A percentile compares a stretch with the other conserved stretches of the same genome.
phyloP scores from a whole-genome alignment of 2,113 vertebrate genomes.

The Scatophagus argus region DNA sequence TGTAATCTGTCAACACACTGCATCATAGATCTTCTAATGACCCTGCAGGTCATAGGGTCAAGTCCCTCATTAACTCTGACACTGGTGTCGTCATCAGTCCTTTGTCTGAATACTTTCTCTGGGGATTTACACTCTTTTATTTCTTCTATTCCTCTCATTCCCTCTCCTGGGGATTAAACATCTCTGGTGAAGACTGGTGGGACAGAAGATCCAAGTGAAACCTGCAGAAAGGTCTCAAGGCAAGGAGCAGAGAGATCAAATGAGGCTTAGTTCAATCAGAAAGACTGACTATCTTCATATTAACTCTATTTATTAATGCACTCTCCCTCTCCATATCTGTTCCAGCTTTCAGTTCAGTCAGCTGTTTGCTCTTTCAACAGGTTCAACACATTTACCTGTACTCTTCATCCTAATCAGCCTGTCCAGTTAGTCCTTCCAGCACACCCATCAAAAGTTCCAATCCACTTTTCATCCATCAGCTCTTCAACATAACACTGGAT shows the following conservation, averaged over 20 bases:
- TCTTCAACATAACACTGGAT: too few relatives aligned
- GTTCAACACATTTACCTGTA: too few relatives aligned
- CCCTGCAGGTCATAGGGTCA: slow-evolving; percentile 59
- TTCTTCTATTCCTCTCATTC: neutral
- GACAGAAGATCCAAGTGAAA: neutral
- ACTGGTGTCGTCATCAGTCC: slow-evolving; percentile 17
- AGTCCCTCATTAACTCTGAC: slow-evolving; percentile 65
- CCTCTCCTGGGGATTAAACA: slow-evolving; percentile 10
- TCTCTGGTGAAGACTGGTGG: neutral
- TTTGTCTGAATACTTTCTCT: slow-evolving; percentile 47
- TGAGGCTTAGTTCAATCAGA: neutral
- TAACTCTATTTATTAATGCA: too few relatives aligned
- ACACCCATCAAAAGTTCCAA: too few relatives aligned
- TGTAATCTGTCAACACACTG: slow-evolving; percentile 55
- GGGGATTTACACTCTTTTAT: slow-evolving; percentile 28
- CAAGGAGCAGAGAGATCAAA: neutral
- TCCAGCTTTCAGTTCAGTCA: too few relatives aligned
- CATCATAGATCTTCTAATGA: slow-evolving; percentile 61
- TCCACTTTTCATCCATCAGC: too few relatives aligned
- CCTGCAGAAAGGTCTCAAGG: neutral
- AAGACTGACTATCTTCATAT: too few relatives aligned
- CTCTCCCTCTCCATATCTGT: too few relatives aligned
- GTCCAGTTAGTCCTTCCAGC: too few relatives aligned
- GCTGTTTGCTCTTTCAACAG: too few relatives aligned
- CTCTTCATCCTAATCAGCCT: too few relatives aligned